Evolutionary conservation across 2,113 vertebrate species (phyloP), one percentile per base, ranked within the genome.

Genomic region (Cyphomyrus plagiostoma): DNA sequence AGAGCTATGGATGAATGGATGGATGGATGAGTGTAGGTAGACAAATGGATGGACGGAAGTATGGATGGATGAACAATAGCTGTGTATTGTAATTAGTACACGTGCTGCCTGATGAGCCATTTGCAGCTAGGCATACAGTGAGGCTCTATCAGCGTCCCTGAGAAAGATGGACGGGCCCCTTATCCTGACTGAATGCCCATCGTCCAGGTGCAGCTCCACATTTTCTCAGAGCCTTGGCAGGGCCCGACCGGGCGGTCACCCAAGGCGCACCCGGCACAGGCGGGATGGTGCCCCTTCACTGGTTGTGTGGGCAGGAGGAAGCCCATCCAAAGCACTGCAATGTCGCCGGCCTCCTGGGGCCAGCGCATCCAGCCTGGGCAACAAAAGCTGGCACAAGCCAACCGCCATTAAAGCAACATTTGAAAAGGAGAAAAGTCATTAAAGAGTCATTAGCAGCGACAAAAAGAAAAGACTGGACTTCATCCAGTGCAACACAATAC

Each of bases 401-500:
- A 45, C 19, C 13, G 13, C 52, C 48, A 83, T n/a, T 77, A 83
- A 58, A 84, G 26, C 39, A 83, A 83, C 23, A 82, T 50, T 23
- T 86, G 70, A 53, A 53, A 58, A 52, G 45, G 13, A 49, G 66
- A 53, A 45, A 89, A 89, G 77, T 83, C 50, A 52, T 77, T 80
- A 87, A 42, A 45, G 70, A 89, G 77, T 83, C 74, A 88, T 88
- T 88, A 88, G 87, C 87, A 62, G 35, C 1, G 50, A 53, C 49
- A 30, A 52, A 83, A 45, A 23, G 35, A 83, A 56, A 53, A 42
- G 26, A 30, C 35, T 89, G 77, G 88, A 45, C 49, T 89, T 80
- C 46, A 83, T 56, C 88, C 74, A 70, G 46, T 19, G 10, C 21
- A 9, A n/a, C 39, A 88, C 56, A 88, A 88, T 45, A 5, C 52